A percentile compares a stretch with the other conserved stretches of the same genome.
phyloP scores from a whole-genome alignment of 2,797 vertebrate species.

The Poecilia gillii region DNA sequence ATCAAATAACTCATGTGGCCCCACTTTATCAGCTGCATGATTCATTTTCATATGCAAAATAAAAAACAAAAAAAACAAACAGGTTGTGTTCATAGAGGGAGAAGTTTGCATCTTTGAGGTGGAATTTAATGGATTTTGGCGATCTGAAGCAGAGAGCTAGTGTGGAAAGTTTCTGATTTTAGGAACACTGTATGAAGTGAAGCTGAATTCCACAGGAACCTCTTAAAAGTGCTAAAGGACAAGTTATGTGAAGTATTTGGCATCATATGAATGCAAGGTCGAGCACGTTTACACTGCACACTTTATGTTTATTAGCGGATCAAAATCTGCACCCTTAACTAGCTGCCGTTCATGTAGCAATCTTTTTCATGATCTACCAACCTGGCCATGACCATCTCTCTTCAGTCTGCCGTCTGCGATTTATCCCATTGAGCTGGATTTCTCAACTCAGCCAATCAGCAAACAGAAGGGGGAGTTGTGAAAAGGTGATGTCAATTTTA shows the following conservation, averaged over 20 bases:
- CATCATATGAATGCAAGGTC: not conserved
- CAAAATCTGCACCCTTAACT: not conserved
- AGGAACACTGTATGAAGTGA: not conserved
- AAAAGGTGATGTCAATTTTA: no score
- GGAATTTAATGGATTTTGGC: conserved; percentile 47
- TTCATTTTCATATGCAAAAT: conserved; percentile 70
- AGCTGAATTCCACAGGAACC: conserved; percentile 14
- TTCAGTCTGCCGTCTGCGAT: no score
- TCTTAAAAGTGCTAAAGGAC: conserved; percentile 15
- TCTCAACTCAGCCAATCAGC: no score
- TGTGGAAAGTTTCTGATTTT: conserved; percentile 31
- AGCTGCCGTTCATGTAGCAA: not conserved
- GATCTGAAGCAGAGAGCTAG: conserved; percentile 32
- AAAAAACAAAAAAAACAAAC: conserved; percentile 27
- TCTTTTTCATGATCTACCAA: not conserved
- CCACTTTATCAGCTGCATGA: conserved; percentile 47
- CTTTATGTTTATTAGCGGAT: no score
- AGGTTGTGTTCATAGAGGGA: conserved; percentile 31
- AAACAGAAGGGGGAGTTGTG: no score
- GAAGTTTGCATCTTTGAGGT: conserved; percentile 11
- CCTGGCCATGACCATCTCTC: no score
- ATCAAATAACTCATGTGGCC: conserved; percentile 23
- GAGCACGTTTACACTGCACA: not conserved
- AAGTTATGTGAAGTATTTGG: not conserved
- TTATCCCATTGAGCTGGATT: no score